Evolutionary conservation across 2,113 vertebrate species (phyloP).

Genomic region (Barbus barbus): DNA sequence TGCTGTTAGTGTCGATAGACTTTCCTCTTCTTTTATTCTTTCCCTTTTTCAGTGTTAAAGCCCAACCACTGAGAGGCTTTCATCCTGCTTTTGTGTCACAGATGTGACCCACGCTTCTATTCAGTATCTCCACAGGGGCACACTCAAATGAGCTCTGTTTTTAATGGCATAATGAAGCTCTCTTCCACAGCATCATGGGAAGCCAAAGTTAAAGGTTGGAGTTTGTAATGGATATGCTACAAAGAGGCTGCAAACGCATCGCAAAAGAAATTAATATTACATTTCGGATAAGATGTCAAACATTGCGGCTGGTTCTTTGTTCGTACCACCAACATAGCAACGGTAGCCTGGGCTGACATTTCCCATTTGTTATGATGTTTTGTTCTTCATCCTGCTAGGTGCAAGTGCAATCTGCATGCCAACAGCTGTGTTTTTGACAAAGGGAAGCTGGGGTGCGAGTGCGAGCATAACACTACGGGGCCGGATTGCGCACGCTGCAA

Average conservation of each 20-base stretch:
- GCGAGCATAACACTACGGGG: slow-evolving; percentile 98
- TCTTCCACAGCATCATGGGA: slow-evolving; percentile 37
- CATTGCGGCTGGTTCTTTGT: background rate
- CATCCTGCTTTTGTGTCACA: slow-evolving; percentile 63
- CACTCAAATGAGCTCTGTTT: slow-evolving; percentile 66
- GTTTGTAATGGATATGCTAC: slow-evolving; percentile 29
- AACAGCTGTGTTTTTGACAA: slow-evolving; percentile 94
- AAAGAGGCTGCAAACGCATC: background rate
- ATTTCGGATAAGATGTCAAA: slow-evolving; percentile 7
- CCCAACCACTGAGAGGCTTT: slow-evolving; percentile 56
- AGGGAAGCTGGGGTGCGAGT: slow-evolving; percentile 93
- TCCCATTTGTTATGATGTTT: background rate
- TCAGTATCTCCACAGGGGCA: slow-evolving; percentile 60
- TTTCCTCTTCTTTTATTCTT: slow-evolving; percentile 49
- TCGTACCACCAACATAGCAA: background rate
- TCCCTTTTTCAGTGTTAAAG: slow-evolving; percentile 20
- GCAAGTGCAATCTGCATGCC: slow-evolving; percentile 98
- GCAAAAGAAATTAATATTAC: slow-evolving; percentile 2
- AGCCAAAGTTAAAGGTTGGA: slow-evolving; percentile 35
- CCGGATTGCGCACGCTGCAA: slow-evolving; percentile 97
- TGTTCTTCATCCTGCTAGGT: slow-evolving; percentile 74
- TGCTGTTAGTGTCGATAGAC: slow-evolving; percentile 44
- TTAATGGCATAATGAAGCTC: slow-evolving; percentile 63
- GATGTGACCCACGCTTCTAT: slow-evolving; percentile 66
- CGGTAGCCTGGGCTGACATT: background rate